These are phyloP conservation scores for Sphaeramia orbicularis DNA, from an alignment of 2,797 vertebrate genomes.

Conservation along the genomic window DNA sequence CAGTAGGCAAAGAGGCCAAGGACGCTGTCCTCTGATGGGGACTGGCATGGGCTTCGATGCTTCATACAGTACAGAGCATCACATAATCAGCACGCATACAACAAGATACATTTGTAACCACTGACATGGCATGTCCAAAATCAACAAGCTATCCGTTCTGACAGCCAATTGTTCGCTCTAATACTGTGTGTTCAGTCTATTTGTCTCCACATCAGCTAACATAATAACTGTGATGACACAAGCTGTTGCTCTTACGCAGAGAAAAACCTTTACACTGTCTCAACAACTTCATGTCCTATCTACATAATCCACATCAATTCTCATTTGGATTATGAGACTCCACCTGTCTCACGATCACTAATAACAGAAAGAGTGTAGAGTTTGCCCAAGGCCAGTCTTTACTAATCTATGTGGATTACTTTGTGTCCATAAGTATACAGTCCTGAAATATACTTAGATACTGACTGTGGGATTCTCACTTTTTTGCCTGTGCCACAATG, in stretches of 20 bases:
- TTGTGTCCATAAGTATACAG: too few relatives aligned
- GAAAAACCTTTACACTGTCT: background rate
- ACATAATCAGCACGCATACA: constrained; percentile 3
- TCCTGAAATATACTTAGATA: too few relatives aligned
- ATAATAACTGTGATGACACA: background rate
- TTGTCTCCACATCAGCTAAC: background rate
- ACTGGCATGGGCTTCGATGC: background rate
- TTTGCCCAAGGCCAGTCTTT: background rate
- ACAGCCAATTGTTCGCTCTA: background rate
- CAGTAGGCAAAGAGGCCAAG: constrained; percentile 1
- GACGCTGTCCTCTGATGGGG: constrained; percentile 8
- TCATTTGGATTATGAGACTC: background rate
- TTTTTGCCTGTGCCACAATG: too few relatives aligned
- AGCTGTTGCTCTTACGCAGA: background rate
- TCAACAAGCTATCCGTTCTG: background rate
- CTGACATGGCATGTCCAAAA: background rate
- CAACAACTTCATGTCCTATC: constrained; percentile 1
- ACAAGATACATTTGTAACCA: background rate
- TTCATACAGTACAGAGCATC: constrained; percentile 1
- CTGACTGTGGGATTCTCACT: too few relatives aligned
- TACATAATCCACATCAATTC: constrained; percentile 11
- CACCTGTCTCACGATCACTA: background rate
- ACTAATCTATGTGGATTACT: background rate
- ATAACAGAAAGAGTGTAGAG: constrained; percentile 10
- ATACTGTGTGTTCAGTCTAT: too few relatives aligned